These are phyloP conservation scores for Sitta carolinensis DNA, from an alignment of 2,797 vertebrate species.

Conservation along the genomic window DNA sequence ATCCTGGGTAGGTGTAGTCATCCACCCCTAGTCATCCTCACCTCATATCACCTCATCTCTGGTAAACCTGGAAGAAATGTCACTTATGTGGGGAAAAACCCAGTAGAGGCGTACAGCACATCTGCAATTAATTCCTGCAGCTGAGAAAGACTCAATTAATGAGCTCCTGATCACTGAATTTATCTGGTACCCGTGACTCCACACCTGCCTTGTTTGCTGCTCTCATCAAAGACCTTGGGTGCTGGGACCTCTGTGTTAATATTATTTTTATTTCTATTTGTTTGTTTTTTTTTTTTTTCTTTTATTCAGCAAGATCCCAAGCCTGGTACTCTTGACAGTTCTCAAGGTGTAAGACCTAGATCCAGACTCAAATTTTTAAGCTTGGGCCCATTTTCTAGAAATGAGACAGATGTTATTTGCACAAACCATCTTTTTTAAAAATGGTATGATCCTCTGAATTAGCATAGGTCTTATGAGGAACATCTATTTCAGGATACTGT, in stretches of 20 bases:
- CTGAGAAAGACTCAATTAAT: background rate
- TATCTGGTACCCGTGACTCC: background rate
- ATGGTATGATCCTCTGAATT: background rate
- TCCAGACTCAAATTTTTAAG: background rate
- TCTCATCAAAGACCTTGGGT: background rate
- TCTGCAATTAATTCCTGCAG: background rate
- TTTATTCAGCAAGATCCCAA: background rate
- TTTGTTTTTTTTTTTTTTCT: background rate
- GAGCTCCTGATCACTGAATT: background rate
- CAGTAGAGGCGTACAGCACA: background rate
- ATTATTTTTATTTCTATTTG: background rate
- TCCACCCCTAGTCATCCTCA: background rate
- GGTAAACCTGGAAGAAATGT: background rate
- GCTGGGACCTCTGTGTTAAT: background rate
- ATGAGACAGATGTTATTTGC: background rate
- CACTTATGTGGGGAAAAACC: accelerated
- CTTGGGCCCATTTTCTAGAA: background rate
- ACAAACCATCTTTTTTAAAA: background rate
- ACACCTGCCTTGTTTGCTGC: background rate
- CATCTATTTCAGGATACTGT: background rate
- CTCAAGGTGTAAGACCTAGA: background rate
- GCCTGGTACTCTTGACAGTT: background rate
- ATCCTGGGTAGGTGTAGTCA: background rate
- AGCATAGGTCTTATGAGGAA: background rate
- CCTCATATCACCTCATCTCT: accelerated